Base-by-base conservation (phyloP, 2,113 vertebrate species). In the Arothron firmamentum region DNA sequence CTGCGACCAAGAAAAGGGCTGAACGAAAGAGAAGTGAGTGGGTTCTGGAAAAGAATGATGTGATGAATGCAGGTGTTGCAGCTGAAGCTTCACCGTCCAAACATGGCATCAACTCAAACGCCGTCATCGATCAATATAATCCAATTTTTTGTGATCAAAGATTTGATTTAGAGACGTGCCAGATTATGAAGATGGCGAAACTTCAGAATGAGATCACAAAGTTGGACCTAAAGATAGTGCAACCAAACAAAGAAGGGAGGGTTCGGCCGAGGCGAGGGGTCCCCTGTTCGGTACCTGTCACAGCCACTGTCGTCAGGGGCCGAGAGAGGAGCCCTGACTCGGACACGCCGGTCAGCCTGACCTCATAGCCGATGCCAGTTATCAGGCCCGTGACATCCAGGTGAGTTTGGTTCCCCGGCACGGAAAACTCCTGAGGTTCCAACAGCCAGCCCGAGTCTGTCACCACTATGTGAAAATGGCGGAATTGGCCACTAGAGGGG, bases 391-490 rank as follows among this genome's bases (percentile, higher is more conserved):
- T 80, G 75, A 91, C 75, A 68, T 92, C 87, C 84, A 91, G 79
- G 52, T 83, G 75, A 60, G 69, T 87, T 78, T 88, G 85, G 81
- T 90, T 88, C 68, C 90, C 89, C 2, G 85, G 83, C 43, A 91
- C 86, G 48, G 75, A 72, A 80, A 88, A 88, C 78, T 90, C 84
- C 82, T 95, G 94, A 75, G 96, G 93, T 86, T 96, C 92, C 93
- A 98, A 91, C 86, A 98, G 93, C 92, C 92, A 93, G 80, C 96
- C 95, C 55, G 94, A 97, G 88, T 97, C 95, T 78, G 94, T 94
- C 90, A 97, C 93, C 85, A 91, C 90, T 88, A 98, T 86, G 75
- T 93, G 87, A 89, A 98, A 96, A 47, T 88, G 91, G 76, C 93
- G 94, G 92, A 96, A 98, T 52, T 78, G 72, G 6, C 83, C 85